These are phyloP conservation scores for Coccyzus lansbergi DNA, from an alignment of 2,797 vertebrate species.

Conservation along the genomic window DNA sequence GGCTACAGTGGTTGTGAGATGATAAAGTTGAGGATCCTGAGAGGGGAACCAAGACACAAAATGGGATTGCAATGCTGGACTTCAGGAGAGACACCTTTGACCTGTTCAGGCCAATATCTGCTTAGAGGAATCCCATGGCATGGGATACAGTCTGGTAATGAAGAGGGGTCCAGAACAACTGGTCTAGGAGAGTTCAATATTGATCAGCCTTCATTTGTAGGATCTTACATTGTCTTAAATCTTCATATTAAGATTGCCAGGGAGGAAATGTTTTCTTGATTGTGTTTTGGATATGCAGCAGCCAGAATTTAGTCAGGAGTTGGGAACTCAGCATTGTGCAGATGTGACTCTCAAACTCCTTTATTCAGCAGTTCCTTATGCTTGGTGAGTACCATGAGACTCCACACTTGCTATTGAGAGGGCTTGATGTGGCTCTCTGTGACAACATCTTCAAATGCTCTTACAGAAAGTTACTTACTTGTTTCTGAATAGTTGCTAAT, in stretches of 20 bases:
- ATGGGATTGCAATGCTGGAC: neutral
- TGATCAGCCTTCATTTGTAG: neutral
- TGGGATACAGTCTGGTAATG: neutral
- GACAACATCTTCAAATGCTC: neutral
- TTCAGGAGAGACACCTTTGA: neutral
- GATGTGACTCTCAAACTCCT: neutral
- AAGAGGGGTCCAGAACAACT: neutral
- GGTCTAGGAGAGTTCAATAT: neutral
- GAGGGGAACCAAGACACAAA: neutral
- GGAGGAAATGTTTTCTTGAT: neutral
- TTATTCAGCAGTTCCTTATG: neutral
- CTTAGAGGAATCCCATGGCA: neutral
- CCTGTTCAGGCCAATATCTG: neutral
- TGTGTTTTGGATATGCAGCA: neutral
- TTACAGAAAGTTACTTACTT: neutral
- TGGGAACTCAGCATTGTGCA: neutral
- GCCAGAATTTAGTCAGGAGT: neutral
- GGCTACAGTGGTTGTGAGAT: neutral
- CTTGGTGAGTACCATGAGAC: neutral
- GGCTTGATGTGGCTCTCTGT: neutral
- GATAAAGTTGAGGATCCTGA: neutral
- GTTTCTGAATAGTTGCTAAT: neutral
- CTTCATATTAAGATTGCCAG: neutral
- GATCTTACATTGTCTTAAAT: neutral
- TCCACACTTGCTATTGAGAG: neutral